Conservation (phyloP, 2,888 invertebrate genomes). For the Watsonalla cultraria region DNA sequence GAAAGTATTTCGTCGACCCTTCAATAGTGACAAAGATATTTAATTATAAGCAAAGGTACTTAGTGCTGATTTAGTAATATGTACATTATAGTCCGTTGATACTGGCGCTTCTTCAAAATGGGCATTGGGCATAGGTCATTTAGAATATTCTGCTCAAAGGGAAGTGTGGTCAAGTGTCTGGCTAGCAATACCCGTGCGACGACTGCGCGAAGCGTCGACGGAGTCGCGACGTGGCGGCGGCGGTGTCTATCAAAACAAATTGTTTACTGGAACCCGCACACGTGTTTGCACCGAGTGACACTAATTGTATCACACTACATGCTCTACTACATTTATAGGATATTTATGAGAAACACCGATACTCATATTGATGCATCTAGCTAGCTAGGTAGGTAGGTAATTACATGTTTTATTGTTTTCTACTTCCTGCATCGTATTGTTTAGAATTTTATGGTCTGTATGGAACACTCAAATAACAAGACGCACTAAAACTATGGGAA, state of each 20-base stretch:
- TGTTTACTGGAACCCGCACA: slow-evolving; percentile 53
- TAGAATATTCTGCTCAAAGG: not conserved
- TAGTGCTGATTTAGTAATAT: too few relatives aligned
- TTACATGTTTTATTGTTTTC: not conserved
- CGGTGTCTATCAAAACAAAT: slow-evolving; percentile 42
- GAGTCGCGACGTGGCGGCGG: slow-evolving; percentile 9
- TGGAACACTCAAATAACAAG: not conserved
- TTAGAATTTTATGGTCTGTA: not conserved
- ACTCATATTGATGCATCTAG: too few relatives aligned
- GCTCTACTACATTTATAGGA: not conserved
- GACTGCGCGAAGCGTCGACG: slow-evolving; percentile 11
- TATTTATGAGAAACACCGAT: not conserved
- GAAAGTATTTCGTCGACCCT: too few relatives aligned
- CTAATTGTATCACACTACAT: slow-evolving; percentile 17
- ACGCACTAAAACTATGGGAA: too few relatives aligned
- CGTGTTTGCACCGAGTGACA: slow-evolving; percentile 44
- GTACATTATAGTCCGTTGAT: too few relatives aligned
- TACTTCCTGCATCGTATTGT: not conserved
- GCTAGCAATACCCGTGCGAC: slow-evolving; percentile 5
- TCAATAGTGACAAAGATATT: too few relatives aligned
- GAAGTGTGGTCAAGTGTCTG: not conserved
- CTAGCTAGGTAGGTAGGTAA: too few relatives aligned
- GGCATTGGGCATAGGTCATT: not conserved
- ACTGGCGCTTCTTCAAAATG: too few relatives aligned
- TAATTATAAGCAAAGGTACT: too few relatives aligned